Conservation (phyloP, 1,140 invertebrate genomes). For the Ephestia elutella region DNA sequence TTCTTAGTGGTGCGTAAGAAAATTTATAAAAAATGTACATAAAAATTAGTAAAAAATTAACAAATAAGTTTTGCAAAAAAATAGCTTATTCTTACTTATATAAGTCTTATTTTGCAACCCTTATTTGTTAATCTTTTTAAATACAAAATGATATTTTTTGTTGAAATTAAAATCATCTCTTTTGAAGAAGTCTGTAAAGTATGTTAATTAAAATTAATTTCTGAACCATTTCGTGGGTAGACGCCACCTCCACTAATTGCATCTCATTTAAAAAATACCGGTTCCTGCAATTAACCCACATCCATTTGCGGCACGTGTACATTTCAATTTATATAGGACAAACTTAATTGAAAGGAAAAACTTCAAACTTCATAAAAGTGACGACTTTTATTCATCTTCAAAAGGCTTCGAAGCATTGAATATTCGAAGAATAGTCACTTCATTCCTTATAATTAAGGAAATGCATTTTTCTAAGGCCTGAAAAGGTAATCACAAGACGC, state of each 20-base stretch:
- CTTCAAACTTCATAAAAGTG: background rate
- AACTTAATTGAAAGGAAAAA: constrained; percentile 2
- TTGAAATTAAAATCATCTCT: background rate
- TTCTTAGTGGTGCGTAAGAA: too few species aligned
- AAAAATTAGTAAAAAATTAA: too few species aligned
- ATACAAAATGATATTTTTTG: too few species aligned
- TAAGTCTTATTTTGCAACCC: too few species aligned
- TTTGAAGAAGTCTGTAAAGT: constrained; percentile 18
- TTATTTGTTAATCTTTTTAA: too few species aligned
- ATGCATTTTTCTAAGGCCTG: constrained; percentile 7
- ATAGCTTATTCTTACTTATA: too few species aligned
- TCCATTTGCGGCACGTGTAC: constrained; percentile 29
- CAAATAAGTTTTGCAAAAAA: too few species aligned
- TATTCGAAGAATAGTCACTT: constrained; percentile 5
- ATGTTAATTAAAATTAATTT: constrained; percentile 48
- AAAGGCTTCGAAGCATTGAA: background rate
- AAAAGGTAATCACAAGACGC: constrained; percentile 2
- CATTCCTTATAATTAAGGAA: constrained; percentile 5
- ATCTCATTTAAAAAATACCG: constrained; percentile 56
- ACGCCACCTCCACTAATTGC: constrained; percentile 57
- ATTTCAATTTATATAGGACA: constrained; percentile 22
- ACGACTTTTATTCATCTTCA: background rate
- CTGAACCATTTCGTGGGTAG: constrained; percentile 36
- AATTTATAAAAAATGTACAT: too few species aligned
- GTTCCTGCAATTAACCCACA: constrained; percentile 59